A percentile compares a stretch with the other conserved stretches of the same genome.
Conservation (phyloP, 2,797 vertebrate species). For the Pangasius sanitwongsei region DNA sequence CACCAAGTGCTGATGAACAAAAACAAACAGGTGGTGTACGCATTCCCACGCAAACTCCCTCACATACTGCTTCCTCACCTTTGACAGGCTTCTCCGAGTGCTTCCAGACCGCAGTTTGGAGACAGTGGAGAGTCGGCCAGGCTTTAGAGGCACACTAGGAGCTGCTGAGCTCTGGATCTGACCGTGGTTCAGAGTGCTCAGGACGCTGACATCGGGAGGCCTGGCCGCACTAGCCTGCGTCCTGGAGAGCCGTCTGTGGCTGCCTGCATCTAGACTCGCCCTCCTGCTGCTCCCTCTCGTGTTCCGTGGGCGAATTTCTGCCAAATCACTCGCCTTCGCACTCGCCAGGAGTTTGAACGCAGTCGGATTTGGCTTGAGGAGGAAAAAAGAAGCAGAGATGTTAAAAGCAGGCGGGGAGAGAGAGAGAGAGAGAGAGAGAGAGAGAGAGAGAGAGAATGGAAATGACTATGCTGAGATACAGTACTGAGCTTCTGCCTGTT, state of each 20-base stretch:
- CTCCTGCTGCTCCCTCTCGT: constrained; percentile 58
- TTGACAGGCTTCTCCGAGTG: constrained; percentile 55
- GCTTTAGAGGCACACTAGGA: constrained; percentile 71
- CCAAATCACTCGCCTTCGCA: constrained; percentile 66
- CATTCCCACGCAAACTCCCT: background rate
- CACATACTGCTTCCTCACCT: constrained; percentile 69
- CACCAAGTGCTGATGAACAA: background rate
- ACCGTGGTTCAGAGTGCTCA: constrained; percentile 78
- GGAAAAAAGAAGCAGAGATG: constrained; percentile 43
- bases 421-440: constrained; percentile 16
- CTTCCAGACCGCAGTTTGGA: constrained; percentile 63
- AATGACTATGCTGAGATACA: constrained; percentile 16
- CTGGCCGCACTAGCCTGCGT: constrained; percentile 73
- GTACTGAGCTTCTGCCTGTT: constrained; percentile 19
- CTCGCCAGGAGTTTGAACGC: constrained; percentile 74
- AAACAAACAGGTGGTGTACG: constrained; percentile 15
- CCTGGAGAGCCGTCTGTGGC: constrained; percentile 70
- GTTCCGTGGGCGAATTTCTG: constrained; percentile 64
- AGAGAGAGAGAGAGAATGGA: constrained; percentile 34
- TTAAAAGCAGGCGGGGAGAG: constrained; percentile 43
- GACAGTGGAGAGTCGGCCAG: constrained; percentile 62
- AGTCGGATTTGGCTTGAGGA: constrained; percentile 70
- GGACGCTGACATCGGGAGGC: constrained; percentile 68
- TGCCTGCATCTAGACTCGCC: constrained; percentile 59
- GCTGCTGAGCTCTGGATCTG: constrained; percentile 67